Conservation (phyloP, 2,888 invertebrate species). For the Lochmaea capreae region DNA sequence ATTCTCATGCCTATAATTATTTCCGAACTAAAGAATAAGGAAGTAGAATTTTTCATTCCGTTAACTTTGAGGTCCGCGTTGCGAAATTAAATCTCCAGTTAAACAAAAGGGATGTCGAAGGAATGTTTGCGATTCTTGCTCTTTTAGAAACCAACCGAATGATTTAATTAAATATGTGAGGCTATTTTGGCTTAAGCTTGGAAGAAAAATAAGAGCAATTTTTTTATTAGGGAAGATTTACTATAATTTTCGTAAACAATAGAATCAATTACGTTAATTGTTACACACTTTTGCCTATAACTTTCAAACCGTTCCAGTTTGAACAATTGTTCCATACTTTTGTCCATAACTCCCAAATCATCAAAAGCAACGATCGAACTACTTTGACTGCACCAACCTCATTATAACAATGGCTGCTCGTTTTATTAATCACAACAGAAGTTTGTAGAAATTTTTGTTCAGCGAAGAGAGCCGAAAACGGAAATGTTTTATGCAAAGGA, state of each 20-base stretch:
- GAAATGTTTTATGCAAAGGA: constrained; percentile 29
- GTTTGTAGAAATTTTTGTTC: constrained; percentile 16
- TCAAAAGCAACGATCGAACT: no score
- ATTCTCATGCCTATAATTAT: constrained; percentile 23
- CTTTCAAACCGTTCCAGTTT: no score
- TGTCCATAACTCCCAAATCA: no score
- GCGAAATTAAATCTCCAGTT: constrained; percentile 30
- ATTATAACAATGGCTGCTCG: not conserved
- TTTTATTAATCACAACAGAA: constrained; percentile 15
- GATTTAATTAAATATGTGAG: constrained; percentile 26
- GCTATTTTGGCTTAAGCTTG: not conserved
- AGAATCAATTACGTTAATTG: no score
- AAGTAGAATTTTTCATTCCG: constrained; percentile 30
- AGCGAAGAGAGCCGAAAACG: not conserved
- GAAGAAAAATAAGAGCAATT: not conserved
- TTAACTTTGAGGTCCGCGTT: constrained; percentile 30
- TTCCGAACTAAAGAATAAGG: constrained; percentile 25
- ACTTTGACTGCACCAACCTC: not conserved
- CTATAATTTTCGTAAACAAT: not conserved
- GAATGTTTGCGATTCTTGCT: constrained; percentile 19
- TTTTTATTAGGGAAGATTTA: not conserved
- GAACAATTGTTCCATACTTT: no score
- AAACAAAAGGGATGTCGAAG: constrained; percentile 31
- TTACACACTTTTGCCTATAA: no score
- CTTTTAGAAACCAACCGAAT: constrained; percentile 13